These are phyloP conservation scores for Anser brachyrhynchus DNA, from an alignment of 2,113 vertebrate species.

Conservation along the genomic window DNA sequence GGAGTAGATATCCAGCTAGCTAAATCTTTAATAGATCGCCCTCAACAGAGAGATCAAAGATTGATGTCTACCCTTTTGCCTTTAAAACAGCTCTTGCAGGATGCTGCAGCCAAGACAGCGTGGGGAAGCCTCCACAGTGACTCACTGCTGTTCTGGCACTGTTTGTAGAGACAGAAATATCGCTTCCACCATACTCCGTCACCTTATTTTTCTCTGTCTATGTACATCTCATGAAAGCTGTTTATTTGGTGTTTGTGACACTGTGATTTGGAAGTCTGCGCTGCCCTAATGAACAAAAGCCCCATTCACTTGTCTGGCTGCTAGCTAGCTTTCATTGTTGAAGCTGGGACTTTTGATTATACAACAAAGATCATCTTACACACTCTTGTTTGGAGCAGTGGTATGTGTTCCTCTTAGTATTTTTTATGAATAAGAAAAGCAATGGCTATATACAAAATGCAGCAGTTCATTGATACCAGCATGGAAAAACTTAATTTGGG, in stretches of 20 bases:
- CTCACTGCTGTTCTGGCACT: not conserved
- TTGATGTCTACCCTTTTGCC: constrained; percentile 23
- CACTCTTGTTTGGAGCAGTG: not conserved
- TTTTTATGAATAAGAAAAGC: not conserved
- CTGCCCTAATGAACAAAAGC: not conserved
- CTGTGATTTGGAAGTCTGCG: not conserved
- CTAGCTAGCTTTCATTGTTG: not conserved
- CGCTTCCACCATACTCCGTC: not conserved
- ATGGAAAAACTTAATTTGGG: constrained; percentile 12
- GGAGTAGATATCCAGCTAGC: not conserved
- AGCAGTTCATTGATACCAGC: not conserved
- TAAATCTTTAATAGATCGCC: constrained; percentile 17
- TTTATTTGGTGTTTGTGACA: not conserved
- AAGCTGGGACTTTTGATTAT: not conserved
- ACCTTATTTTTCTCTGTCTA: not conserved
- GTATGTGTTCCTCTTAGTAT: not conserved
- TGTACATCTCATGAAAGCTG: not conserved
- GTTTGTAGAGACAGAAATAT: not conserved
- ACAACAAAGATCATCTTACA: not conserved
- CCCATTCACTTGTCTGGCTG: not conserved
- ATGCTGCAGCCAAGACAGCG: not conserved
- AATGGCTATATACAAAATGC: not conserved
- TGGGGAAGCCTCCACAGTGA: not conserved
- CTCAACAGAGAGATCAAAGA: constrained; percentile 28
- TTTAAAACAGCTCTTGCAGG: constrained; percentile 20